These are phyloP conservation scores for Rapana venosa DNA, from an alignment of 2,888 invertebrate genomes.

Conservation along the genomic window DNA sequence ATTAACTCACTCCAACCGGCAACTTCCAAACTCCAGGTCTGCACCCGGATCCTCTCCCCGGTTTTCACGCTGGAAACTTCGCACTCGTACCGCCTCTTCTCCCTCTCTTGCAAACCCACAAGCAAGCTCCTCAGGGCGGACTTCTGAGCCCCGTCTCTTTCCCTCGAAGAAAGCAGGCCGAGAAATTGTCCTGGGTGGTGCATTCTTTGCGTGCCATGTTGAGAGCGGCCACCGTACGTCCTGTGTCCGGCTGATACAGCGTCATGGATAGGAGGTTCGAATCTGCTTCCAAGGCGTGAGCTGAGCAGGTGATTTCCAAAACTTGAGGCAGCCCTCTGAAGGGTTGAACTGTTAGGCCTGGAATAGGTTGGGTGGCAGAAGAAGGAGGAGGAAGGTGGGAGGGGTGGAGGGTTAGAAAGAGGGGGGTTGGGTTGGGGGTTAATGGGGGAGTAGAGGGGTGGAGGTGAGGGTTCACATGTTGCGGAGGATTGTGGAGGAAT, in stretches of 20 bases:
- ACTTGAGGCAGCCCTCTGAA: constrained; percentile 15
- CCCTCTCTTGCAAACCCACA: background rate
- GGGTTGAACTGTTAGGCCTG: background rate
- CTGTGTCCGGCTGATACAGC: background rate
- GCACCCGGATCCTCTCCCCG: background rate
- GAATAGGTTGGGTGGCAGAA: background rate
- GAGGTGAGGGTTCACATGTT: too few relatives aligned
- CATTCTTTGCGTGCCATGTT: constrained; percentile 30
- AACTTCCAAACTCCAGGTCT: background rate
- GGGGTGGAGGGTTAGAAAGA: too few relatives aligned
- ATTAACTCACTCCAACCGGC: background rate
- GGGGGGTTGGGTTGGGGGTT: too few relatives aligned
- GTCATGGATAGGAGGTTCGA: constrained; percentile 23
- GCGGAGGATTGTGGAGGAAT: too few relatives aligned
- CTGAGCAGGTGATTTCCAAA: constrained; percentile 5
- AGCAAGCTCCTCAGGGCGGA: background rate
- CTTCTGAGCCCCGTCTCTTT: background rate
- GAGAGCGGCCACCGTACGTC: constrained; percentile 20
- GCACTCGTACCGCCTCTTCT: background rate
- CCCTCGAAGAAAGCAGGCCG: constrained; percentile 6
- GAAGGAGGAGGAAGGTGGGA: background rate
- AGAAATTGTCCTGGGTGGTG: constrained; percentile 12
- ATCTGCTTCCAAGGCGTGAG: background rate
- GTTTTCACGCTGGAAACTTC: constrained; percentile 32
- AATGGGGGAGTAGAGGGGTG: too few relatives aligned